Evolutionary conservation across 2,113 vertebrate species (phyloP), one percentile per base, ranked within the genome.

Genomic region (Ochotona princeps): DNA sequence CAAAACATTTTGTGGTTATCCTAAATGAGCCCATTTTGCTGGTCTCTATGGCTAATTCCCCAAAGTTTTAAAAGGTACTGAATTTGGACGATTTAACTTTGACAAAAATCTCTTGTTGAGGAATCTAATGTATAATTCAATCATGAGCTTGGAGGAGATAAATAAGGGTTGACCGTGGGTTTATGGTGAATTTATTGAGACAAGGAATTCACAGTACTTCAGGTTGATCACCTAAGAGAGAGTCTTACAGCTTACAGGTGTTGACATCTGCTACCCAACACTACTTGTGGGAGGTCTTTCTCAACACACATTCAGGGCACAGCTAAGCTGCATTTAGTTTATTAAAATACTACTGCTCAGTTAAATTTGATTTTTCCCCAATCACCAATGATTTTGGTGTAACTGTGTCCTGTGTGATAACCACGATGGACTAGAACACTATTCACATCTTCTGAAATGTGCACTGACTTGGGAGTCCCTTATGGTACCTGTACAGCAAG

Each of bases 371-470:
- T 89, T 83, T 73, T 92, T 8, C 28, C 35, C 35, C 2, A 87
- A 28, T 8, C 17, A 5, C 35, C 11, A 73, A 69, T 38, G 69
- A 30, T 72, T 87, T 85, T 73, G 47, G 47, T 57, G 23, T 44
- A 88, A 60, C 1, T 32, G 51, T 63, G 4, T 14, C 10, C 2
- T 44, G 38, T 83, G 26, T 17, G 65, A 28, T 47, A 87, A 35
- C 66, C 47, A 9, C 28, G 23, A 61, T 57, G n/a, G 9, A 63
- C 6, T 83, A 83, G 69, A 76, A 49, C 63, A 70, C 25, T 76
- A 70, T 60, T 74, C 70, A n/a, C 23, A 18, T 82, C 94, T 76
- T 75, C 14, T 93, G 44, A 57, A 90, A 44, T 94, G 87, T 72
- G 51, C 72, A 63, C 66, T 76, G 13, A 83, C 63, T 5, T 75